Percentiles rank a stretch among this genome's conserved stretches.
phyloP scores from a whole-genome alignment of 2,888 invertebrate genomes.

The Phlogophora meticulosa region DNA sequence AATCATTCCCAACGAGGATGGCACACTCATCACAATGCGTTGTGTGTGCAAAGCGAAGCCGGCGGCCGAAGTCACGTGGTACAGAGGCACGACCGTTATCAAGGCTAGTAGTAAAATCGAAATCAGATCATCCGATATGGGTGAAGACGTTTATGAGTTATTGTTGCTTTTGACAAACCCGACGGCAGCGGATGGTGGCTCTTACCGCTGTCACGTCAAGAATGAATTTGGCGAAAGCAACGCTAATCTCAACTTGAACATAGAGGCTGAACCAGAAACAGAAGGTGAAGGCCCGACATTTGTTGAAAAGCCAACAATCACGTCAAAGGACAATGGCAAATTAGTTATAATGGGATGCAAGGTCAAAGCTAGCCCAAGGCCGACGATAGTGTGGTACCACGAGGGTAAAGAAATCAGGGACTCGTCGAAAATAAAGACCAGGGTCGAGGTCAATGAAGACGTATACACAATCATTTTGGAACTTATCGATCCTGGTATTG shows the following conservation, averaged over 20 bases:
- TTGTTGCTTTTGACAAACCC: slow-evolving; percentile 92
- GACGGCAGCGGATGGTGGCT: slow-evolving; percentile 90
- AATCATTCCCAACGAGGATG: slow-evolving; percentile 99
- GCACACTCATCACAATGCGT: slow-evolving; percentile 99
- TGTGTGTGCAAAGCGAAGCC: slow-evolving; percentile 99
- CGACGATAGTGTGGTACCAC: slow-evolving; percentile 90
- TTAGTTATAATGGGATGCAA: slow-evolving; percentile 89
- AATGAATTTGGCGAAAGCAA: slow-evolving; percentile 99
- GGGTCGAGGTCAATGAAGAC: slow-evolving; percentile 94
- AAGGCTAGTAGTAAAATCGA: slow-evolving; percentile 96
- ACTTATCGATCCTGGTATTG: slow-evolving; percentile 97
- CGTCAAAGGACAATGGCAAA: slow-evolving; percentile 93
- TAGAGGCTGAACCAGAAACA: slow-evolving; percentile 98
- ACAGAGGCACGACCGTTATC: slow-evolving; percentile 96
- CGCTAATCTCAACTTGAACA: slow-evolving; percentile 98
- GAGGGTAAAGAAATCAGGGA: slow-evolving; percentile 93
- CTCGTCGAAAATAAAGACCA: slow-evolving; percentile 95
- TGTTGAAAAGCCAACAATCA: slow-evolving; percentile 96
- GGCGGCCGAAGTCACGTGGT: slow-evolving; percentile 98
- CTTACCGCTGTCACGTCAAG: slow-evolving; percentile 96
- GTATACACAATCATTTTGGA: slow-evolving; percentile 97
- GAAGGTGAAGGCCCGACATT: slow-evolving; percentile 98
- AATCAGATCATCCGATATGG: slow-evolving; percentile 94
- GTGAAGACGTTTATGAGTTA: slow-evolving; percentile 97
- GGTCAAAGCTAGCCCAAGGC: slow-evolving; percentile 88